Evolutionary conservation across 2,888 invertebrate species (phyloP), one percentile per base, ranked within the genome.

Genomic region (Netelia virgata): DNA sequence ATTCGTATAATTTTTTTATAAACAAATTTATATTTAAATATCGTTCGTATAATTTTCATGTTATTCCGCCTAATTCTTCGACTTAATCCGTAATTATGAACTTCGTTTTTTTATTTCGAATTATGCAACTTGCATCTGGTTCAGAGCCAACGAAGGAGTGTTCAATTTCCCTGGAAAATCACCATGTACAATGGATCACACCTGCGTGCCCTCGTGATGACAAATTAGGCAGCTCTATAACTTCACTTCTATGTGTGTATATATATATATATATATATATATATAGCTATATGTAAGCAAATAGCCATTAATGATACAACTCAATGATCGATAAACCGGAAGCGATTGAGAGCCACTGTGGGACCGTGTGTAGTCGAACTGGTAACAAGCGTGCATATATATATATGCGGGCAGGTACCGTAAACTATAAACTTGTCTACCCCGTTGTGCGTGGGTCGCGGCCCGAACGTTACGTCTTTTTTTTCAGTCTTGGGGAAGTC

Each of bases 311-410:
- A 84, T 16, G 76, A 73, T 69, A 69, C 14, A 55, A 53, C n/a
- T 28, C 36, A 57, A 73, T 78, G 74, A 82, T 74, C 73, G 77
- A 84, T 84, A 61, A 74, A 82, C 82, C 84, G 84, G 78, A 84
- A 84, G 77, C 74, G 75, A 75, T 84, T 82, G 82, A 84, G 82
- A 82, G 68, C 72, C 84, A 82, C 84, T 84, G 84, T 47, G 16
- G 3, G 9, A 28, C 16, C 59, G 20, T 61, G 64, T 82, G 47
- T 23, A 41, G 70, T 78, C 50, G 36, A 72, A n/a, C 41, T 66
- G 18, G 50, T 77, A 53, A 50, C 72, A 63, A 47, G 9, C 50
- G 59, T 43, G 47, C 11, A 55, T 47, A 53, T 63, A 66, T 28
- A 68, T 47, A 59, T 23, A 50, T 61, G 69, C 43, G 73, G 47